A percentile compares a stretch with the other conserved stretches of the same genome.
These are phyloP conservation scores for Scalopus aquaticus DNA, from an alignment of 2,113 vertebrate species.

Conservation along the genomic window DNA sequence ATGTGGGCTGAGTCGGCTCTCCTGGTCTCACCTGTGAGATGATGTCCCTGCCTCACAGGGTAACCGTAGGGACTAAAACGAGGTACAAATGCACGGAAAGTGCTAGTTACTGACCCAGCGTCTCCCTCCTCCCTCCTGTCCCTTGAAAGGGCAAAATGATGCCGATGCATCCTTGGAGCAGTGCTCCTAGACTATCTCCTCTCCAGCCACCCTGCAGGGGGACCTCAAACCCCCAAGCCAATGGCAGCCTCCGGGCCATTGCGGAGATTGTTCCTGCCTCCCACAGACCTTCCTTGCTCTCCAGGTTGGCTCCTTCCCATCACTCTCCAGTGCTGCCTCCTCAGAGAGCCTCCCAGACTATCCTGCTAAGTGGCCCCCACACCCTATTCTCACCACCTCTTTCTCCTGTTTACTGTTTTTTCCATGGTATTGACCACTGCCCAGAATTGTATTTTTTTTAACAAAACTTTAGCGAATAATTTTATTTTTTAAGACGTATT, in stretches of 20 bases:
- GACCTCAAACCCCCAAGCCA: not conserved
- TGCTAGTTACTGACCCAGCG: not conserved
- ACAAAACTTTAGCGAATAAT: too few relatives aligned
- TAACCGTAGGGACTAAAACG: not conserved
- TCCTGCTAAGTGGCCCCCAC: not conserved
- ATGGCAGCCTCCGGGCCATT: not conserved
- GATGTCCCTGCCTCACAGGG: not conserved
- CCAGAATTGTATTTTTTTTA: not conserved
- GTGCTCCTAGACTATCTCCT: not conserved
- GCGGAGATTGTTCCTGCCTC: not conserved
- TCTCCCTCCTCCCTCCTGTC: not conserved
- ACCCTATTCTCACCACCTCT: not conserved
- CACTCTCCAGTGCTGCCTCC: not conserved
- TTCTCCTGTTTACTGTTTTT: not conserved
- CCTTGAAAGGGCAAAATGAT: not conserved
- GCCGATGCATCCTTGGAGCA: not conserved
- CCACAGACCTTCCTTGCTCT: not conserved
- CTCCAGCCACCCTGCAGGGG: not conserved
- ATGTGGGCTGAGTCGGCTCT: accelerated
- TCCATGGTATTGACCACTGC: not conserved
- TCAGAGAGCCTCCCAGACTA: not conserved
- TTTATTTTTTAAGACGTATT: too few relatives aligned
- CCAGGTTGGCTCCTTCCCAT: not conserved
- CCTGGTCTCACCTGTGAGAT: not conserved
- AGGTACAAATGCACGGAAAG: not conserved